These are phyloP conservation scores for Conus ventricosus DNA, from an alignment of 1,140 invertebrate species.

Conservation along the genomic window DNA sequence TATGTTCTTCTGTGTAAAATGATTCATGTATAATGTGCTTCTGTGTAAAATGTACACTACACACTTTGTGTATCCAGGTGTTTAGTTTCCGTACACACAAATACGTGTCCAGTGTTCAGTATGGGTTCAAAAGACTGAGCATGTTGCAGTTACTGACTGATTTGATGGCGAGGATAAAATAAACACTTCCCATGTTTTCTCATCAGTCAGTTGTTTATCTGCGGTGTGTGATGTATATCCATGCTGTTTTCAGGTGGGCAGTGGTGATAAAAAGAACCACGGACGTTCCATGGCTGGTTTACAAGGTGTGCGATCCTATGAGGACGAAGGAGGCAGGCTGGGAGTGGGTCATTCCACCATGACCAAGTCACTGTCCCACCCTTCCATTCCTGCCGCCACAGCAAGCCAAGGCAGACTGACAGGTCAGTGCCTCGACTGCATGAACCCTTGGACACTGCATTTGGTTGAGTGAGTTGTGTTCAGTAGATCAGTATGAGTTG, in stretches of 20 bases:
- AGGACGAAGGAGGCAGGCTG: constrained; percentile 69
- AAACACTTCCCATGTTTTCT: not conserved
- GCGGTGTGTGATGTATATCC: not conserved
- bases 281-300: constrained; percentile 12
- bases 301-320: constrained; percentile 48
- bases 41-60: too few relatives aligned
- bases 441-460: too few relatives aligned
- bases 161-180: not conserved
- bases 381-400: constrained; percentile 85
- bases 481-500: too few relatives aligned
- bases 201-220: not conserved
- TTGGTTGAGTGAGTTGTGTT: too few relatives aligned
- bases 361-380: constrained; percentile 93
- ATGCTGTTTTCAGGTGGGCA: not conserved
- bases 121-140: too few relatives aligned
- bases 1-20: too few relatives aligned
- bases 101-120: too few relatives aligned
- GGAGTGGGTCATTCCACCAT: constrained; percentile 85
- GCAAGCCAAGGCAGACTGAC: not conserved
- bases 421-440: not conserved
- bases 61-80: too few relatives aligned
- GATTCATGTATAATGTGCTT: too few relatives aligned
- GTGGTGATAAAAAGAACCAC: not conserved
- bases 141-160: too few relatives aligned
- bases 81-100: too few relatives aligned